phyloP scores from a whole-genome alignment of 2,113 vertebrate species.

The Bufo bufo region DNA sequence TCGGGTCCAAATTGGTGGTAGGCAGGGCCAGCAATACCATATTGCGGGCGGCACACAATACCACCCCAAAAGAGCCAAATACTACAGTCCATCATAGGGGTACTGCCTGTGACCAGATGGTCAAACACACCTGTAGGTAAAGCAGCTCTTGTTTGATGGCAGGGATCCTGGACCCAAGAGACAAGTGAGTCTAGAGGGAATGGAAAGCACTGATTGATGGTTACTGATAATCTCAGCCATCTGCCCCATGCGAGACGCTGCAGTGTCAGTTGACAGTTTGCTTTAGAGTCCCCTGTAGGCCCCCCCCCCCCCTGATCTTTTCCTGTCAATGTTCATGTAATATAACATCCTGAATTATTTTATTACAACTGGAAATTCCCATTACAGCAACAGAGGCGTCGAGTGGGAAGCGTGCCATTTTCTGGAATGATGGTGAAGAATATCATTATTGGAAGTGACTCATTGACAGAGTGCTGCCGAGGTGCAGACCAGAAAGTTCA shows the following conservation, averaged over 20 bases:
- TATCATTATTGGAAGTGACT: constrained; percentile 9
- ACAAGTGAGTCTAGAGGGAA: not conserved
- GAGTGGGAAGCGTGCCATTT: constrained; percentile 7
- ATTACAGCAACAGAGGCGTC: not conserved
- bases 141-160: not conserved
- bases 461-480: not conserved
- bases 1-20: too few species aligned
- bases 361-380: constrained; percentile 1
- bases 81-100: not conserved
- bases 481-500: not conserved
- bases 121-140: not conserved
- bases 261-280: not conserved
- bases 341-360: constrained; percentile 13
- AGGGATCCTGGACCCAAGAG: not conserved
- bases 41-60: too few species aligned
- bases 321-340: constrained; percentile 11
- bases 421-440: not conserved
- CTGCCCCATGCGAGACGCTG: not conserved
- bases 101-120: not conserved
- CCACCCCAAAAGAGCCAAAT: too few species aligned
- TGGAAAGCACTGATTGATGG: not conserved
- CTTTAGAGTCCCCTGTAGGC: not conserved
- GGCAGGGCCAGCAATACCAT: too few species aligned
- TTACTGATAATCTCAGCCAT: constrained; percentile 33
- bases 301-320: not conserved